These are phyloP conservation scores for Nephila pilipes DNA, from an alignment of 1,140 invertebrate species.

Conservation along the genomic window DNA sequence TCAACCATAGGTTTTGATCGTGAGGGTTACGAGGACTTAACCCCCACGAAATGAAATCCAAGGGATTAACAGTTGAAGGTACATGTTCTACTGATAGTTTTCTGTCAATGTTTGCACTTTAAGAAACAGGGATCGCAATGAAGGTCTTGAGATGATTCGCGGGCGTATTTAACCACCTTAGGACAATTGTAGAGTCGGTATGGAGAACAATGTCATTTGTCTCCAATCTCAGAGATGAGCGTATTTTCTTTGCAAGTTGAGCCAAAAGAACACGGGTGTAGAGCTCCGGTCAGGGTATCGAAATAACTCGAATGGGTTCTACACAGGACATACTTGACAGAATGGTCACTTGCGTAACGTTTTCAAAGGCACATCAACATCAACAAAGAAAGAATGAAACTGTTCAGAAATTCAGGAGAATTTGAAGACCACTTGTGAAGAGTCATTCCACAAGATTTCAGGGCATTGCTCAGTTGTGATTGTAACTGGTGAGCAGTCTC, in stretches of 20 bases:
- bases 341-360: no score
- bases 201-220: neutral
- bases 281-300: neutral
- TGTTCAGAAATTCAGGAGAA: neutral
- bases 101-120: neutral
- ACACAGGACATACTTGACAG: no score
- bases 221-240: neutral
- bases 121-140: neutral
- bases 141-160: neutral
- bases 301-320: slow-evolving; percentile 45
- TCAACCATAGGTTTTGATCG: neutral
- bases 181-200: neutral
- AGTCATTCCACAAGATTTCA: neutral
- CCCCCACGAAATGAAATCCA: neutral
- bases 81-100: neutral
- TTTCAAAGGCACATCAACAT: no score
- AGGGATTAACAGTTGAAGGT: neutral
- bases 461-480: neutral
- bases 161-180: neutral
- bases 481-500: no score
- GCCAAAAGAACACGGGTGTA: neutral
- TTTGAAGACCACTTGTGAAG: neutral
- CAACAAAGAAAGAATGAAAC: neutral
- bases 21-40: neutral
- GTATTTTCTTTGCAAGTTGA: neutral